These are phyloP conservation scores for Mus minutoides DNA, from an alignment of 2,797 vertebrate genomes.

Conservation along the genomic window DNA sequence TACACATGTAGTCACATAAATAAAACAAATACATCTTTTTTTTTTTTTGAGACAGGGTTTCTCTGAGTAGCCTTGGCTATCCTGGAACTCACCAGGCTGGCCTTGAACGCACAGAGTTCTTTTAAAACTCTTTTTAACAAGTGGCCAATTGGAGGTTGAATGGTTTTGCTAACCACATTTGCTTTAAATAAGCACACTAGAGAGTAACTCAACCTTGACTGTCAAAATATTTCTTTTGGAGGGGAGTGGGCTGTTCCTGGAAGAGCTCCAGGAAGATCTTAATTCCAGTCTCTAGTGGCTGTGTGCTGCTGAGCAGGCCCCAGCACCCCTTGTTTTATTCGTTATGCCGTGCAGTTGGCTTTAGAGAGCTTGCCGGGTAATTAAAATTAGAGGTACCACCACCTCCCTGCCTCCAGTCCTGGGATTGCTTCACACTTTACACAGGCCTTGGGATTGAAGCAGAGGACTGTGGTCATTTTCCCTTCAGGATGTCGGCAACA, in stretches of 20 bases:
- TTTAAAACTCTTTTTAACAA: neutral
- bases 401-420: neutral
- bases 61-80: neutral
- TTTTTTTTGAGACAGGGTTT: neutral
- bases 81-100: neutral
- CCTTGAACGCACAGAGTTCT: neutral
- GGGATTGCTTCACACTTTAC: neutral
- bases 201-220: constrained; percentile 40
- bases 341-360: neutral
- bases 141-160: neutral
- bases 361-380: neutral
- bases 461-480: neutral
- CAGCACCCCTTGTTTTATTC: neutral
- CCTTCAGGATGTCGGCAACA: neutral
- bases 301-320: neutral
- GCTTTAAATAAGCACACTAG: constrained; percentile 40
- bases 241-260: constrained; percentile 56
- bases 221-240: constrained; percentile 75
- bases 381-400: neutral
- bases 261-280: constrained; percentile 44
- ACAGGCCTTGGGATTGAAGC: neutral
- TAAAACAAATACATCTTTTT: neutral
- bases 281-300: neutral
- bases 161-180: constrained; percentile 22
- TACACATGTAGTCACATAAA: neutral